Base-by-base conservation (phyloP, 2,113 vertebrate genomes). In the Tachysurus fulvidraco region DNA sequence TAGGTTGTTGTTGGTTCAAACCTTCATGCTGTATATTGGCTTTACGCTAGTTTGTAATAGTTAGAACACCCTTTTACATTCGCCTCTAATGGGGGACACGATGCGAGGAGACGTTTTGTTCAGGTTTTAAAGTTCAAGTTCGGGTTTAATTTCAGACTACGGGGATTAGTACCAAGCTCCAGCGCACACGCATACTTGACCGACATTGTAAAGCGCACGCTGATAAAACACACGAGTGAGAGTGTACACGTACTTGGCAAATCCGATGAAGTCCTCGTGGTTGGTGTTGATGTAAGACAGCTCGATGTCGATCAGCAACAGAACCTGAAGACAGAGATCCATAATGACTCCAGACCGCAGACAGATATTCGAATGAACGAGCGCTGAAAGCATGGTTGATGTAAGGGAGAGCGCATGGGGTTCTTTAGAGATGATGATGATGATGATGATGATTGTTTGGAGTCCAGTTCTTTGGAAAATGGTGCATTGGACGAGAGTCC, bases 281-380 rank as follows among this genome's bases (percentile, higher is more conserved):
- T 99, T 99, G 21, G 98, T 99, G 95, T 99, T 99, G 94, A 99
- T 99, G 95, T 99, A 99, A 17, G 97, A 98, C 91, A 98, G 94
- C 92, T 99, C 98, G 13, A 97, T 98, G 94, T 99, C 98, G 28
- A 99, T 99, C 90, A 99, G 94, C 85, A 99, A 95, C 78, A 99
- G 96, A 60, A 99, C 96, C 98, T 99, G 84, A 62, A 13, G 57
- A 55, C 21, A 78, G 11, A 41, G 2, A 19, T 36, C 10, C 30
- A 25, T 81, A 23, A 25, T 41, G 19, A 60, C 30, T 23, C 17
- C 2, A 81, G n/a, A 59, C 55, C 60, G 55, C 17, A 59, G 30
- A 41, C 0, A 59, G 30, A 41, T 41, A 28, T 36, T 10, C 8
- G 0, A 81, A 41, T 50, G 23, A 59, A 76, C 41, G 50, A 10